Base-by-base conservation (phyloP, 2,113 vertebrate genomes). In the Polypterus bichir region DNA sequence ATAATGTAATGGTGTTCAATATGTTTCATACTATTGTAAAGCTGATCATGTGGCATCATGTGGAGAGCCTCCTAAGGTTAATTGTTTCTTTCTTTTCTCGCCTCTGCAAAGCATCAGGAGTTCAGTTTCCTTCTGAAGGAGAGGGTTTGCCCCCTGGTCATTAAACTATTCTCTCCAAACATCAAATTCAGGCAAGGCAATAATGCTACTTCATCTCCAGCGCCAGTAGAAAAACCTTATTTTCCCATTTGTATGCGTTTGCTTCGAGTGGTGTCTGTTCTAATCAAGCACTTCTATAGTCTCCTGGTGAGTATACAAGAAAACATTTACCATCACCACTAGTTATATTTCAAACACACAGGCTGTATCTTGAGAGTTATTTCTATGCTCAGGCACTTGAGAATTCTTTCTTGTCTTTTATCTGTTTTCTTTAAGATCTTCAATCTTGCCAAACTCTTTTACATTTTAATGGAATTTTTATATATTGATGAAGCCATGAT, bases 91-190 rank as follows among this genome's bases (percentile, higher is more conserved):
- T 55, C 54, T 55, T 27, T 3, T 49, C 64, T 55, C 47, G 48
- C 60, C 69, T 62, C 8, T 53, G 65, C 81, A 85, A 78, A 90
- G 96, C 94, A 99, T 77, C 93, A 95, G 67, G 95, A 99, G 81
- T 99, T 99, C 83, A 97, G 94, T 71, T 99, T 99, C 77, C 87
- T 99, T 62, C 81, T 99, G 70, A 99, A 99, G 80, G 96, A 99
- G 73, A 86, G 96, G 0, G 96, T 99, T 8, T 99, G 95, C 74
- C 95, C 96, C 3, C 92, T 98, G 65, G 95, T 98, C 77, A 99
- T 99, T 78, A 99, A 99, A 77, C 94, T 99, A 55, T 99, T 99
- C 79, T 99, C 96, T 48, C 96, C 96, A 76, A 99, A 99, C 86
- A 99, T 99, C 77, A 99, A 99, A 76, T 99, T 99, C 78, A 87